Percentiles rank a stretch among this genome's conserved stretches.
Evolutionary conservation across 2,797 vertebrate genomes (phyloP).

Genomic region (Taeniopygia guttata): DNA sequence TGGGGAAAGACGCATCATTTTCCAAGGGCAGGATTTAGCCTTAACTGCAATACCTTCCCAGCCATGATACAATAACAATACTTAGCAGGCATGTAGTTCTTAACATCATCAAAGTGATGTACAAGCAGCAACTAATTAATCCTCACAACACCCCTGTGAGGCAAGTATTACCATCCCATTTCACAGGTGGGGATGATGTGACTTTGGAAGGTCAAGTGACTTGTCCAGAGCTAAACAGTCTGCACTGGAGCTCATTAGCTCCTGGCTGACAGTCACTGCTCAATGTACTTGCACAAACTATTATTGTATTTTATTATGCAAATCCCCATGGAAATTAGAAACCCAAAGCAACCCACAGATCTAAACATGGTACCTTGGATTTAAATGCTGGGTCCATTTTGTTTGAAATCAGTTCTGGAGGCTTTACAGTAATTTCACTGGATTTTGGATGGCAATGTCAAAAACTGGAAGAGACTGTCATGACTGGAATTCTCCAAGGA

Average conservation of each 20-base stretch:
- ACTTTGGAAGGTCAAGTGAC: slow-evolving; percentile 24
- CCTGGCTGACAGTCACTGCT: slow-evolving; percentile 33
- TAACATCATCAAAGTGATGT: slow-evolving; percentile 60
- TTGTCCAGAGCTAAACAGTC: slow-evolving; percentile 31
- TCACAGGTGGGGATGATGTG: slow-evolving; percentile 2
- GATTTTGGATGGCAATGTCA: neutral
- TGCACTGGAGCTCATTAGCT: slow-evolving; percentile 22
- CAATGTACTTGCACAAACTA: neutral
- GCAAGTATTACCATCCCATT: slow-evolving; percentile 48
- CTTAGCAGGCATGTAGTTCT: slow-evolving; percentile 49
- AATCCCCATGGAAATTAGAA: slow-evolving; percentile 48
- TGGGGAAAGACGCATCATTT: slow-evolving; percentile 21
- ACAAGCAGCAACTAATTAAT: slow-evolving; percentile 58
- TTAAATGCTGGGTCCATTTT: neutral
- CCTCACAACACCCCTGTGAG: slow-evolving; percentile 57
- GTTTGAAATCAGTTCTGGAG: neutral
- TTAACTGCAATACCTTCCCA: slow-evolving; percentile 22
- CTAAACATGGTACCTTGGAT: neutral
- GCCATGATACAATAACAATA: slow-evolving; percentile 41
- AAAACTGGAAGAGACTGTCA: neutral
- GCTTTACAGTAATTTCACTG: neutral
- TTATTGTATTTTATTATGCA: slow-evolving; percentile 38
- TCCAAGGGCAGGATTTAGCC: slow-evolving; percentile 36
- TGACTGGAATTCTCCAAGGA: neutral
- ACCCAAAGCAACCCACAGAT: slow-evolving; percentile 29